Conservation (phyloP, 2,888 invertebrate genomes). For the Lamellibrachia satsuma region DNA sequence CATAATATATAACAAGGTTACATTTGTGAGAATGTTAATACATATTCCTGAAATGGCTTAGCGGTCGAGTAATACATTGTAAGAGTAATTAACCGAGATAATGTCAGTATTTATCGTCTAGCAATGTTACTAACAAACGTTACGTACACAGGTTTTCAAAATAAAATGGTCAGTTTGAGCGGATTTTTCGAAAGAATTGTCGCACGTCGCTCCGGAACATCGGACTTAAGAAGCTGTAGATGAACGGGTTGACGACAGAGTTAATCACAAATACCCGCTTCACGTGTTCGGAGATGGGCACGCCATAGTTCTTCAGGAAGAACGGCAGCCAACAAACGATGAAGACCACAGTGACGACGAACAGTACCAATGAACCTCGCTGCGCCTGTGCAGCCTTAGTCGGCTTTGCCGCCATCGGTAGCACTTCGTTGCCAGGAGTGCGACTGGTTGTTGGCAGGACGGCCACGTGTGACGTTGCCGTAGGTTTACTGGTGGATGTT, state of each 20-base stretch:
- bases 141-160: background rate
- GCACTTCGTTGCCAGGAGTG: too few relatives aligned
- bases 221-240: background rate
- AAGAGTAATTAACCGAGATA: too few relatives aligned
- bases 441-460: background rate
- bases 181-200: background rate
- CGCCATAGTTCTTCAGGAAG: background rate
- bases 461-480: background rate
- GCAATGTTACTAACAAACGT: background rate
- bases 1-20: background rate
- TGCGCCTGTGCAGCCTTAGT: background rate
- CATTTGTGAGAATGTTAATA: background rate
- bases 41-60: too few relatives aligned
- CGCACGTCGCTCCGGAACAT: background rate
- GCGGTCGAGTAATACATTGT: too few relatives aligned
- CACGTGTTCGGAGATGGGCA: background rate
- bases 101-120: too few relatives aligned
- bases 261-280: background rate
- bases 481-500: background rate
- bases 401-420: background rate
- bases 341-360: background rate
- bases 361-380: background rate
- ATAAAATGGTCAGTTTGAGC: background rate
- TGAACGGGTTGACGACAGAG: background rate
- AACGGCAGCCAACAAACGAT: background rate